These are phyloP conservation scores for Agapornis canus DNA, from an alignment of 2,797 vertebrate genomes.

Conservation along the genomic window DNA sequence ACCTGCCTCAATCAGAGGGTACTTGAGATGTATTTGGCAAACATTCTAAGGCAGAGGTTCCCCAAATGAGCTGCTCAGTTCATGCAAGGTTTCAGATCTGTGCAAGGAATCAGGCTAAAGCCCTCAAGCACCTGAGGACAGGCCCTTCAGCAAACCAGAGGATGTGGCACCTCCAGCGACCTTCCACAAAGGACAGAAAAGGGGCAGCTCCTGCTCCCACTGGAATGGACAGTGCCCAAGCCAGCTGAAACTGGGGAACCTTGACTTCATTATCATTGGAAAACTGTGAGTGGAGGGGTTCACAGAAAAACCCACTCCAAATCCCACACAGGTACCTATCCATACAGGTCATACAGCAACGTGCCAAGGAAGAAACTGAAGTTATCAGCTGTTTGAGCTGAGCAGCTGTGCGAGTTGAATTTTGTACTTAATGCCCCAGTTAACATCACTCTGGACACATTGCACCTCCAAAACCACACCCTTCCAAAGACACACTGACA, in stretches of 20 bases:
- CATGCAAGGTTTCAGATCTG: neutral
- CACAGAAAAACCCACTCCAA: neutral
- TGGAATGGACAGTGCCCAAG: neutral
- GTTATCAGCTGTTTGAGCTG: neutral
- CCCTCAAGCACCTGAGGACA: neutral
- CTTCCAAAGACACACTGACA: accelerated
- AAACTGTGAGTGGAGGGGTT: neutral
- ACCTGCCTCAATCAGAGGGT: neutral
- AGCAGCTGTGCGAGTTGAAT: neutral
- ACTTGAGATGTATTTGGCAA: neutral
- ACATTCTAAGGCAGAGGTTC: neutral
- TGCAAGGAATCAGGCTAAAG: neutral
- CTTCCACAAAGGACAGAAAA: accelerated
- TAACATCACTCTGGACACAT: neutral
- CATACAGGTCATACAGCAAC: neutral
- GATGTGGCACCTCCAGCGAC: neutral
- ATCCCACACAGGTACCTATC: neutral
- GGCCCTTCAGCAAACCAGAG: neutral
- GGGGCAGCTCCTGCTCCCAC: neutral
- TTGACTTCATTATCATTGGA: neutral
- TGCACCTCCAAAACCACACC: neutral
- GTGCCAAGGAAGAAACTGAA: neutral
- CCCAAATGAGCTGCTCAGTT: neutral
- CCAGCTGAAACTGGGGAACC: accelerated
- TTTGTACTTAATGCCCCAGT: neutral